These are phyloP conservation scores for Perizoma flavofasciatum DNA, from an alignment of 2,888 invertebrate species.

Conservation along the genomic window DNA sequence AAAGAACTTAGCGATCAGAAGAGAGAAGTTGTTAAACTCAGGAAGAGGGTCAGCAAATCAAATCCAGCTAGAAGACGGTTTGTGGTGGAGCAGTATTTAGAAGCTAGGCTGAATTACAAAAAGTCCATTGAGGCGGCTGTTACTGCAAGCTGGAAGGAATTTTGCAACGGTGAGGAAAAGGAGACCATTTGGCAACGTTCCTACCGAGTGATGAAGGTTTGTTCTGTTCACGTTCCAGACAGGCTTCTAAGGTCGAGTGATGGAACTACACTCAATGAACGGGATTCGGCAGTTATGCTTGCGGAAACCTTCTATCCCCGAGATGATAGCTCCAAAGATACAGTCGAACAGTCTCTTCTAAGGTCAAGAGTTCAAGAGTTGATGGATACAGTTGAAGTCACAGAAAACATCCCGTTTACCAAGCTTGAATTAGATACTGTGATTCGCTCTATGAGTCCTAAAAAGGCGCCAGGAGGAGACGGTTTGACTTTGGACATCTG, in stretches of 20 bases:
- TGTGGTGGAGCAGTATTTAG: background rate
- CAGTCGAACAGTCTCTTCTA: no score
- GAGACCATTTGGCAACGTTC: background rate
- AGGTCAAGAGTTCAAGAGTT: no score
- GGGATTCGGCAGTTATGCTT: background rate
- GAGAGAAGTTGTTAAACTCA: no score
- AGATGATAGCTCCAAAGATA: no score
- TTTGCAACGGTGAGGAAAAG: background rate
- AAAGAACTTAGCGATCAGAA: no score
- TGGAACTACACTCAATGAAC: no score
- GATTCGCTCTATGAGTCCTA: constrained; percentile 20
- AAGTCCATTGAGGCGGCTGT: background rate
- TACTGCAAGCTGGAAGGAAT: background rate
- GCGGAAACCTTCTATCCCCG: no score
- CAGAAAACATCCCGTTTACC: background rate
- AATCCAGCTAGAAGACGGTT: constrained; percentile 8
- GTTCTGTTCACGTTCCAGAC: no score
- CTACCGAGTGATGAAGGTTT: background rate
- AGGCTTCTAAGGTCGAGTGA: no score
- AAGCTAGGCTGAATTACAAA: background rate
- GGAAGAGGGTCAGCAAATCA: no score
- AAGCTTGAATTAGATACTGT: constrained; percentile 6
- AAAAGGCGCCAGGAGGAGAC: constrained; percentile 32
- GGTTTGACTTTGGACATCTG: constrained; percentile 32
- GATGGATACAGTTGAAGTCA: no score